Percentiles rank a stretch among this genome's conserved stretches.
phyloP scores from a whole-genome alignment of 2,888 invertebrate species.

The Hemistola chrysoprasaria region DNA sequence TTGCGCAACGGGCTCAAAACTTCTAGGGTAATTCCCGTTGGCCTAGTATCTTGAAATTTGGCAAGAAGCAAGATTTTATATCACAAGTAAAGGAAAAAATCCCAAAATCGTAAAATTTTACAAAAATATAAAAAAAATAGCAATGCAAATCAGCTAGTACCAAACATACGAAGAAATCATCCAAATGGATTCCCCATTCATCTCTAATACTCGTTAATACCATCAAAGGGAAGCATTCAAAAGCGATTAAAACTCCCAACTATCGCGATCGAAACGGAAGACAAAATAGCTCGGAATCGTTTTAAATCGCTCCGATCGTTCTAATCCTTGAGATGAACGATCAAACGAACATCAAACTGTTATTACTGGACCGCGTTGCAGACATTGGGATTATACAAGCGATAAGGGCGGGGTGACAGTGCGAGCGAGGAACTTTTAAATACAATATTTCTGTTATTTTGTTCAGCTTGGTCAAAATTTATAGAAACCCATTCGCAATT shows the following conservation, averaged over 20 bases:
- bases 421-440: constrained; percentile 14
- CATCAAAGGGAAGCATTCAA: background rate
- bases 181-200: no score
- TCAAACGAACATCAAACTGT: constrained; percentile 36
- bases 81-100: no score
- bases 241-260: constrained; percentile 4
- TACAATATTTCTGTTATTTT: background rate
- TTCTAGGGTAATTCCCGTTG: no score
- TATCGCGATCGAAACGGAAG: background rate
- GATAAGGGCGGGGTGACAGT: constrained; percentile 27
- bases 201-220: background rate
- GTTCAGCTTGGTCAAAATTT: no score
- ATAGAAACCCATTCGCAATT: no score
- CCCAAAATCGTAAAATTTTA: no score
- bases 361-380: constrained; percentile 39
- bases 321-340: constrained; percentile 9
- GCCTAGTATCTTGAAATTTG: no score
- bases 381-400: constrained; percentile 46
- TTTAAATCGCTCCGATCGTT: constrained; percentile 14
- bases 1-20: no score
- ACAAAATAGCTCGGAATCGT: background rate
- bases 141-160: no score
- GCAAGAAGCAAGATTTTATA: no score
- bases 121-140: no score
- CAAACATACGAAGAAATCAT: no score